Evolutionary conservation across 2,113 vertebrate species (phyloP).

Genomic region (Toxostoma redivivum): DNA sequence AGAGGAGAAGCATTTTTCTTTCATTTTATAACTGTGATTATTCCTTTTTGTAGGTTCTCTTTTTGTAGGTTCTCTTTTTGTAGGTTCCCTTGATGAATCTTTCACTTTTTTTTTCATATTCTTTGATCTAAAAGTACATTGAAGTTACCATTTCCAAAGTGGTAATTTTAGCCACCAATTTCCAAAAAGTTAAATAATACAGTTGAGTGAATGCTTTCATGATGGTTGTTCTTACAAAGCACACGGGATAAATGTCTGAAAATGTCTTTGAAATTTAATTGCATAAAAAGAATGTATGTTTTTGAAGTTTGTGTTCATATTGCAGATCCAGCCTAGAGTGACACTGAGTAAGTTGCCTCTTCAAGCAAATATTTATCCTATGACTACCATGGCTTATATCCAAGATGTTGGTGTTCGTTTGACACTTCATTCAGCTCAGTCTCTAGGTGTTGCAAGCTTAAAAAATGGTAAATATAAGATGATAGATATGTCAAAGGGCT

Average conservation of each 20-base stretch:
- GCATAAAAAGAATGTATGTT: not conserved
- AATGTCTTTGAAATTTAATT: constrained; percentile 36
- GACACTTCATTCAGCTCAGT: constrained; percentile 86
- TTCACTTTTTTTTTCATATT: constrained; percentile 10
- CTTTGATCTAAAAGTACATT: constrained; percentile 18
- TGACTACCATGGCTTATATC: constrained; percentile 85
- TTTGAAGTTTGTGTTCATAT: constrained; percentile 9
- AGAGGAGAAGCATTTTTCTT: not conserved
- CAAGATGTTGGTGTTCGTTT: constrained; percentile 78
- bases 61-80: not conserved
- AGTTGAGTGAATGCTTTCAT: not conserved
- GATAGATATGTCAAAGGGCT: not conserved
- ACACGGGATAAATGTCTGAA: not conserved
- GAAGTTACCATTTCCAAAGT: not conserved
- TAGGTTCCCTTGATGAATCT: constrained; percentile 5
- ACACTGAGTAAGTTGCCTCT: constrained; percentile 85
- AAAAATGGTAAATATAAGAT: constrained; percentile 74
- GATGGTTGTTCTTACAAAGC: not conserved
- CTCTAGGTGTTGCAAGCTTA: constrained; percentile 83
- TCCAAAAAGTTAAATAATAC: not conserved
- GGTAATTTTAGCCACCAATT: not conserved
- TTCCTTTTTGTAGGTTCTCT: not conserved
- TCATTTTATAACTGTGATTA: not conserved
- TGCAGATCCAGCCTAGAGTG: constrained; percentile 87
- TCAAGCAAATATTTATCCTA: constrained; percentile 93